Evolutionary conservation across 2,113 vertebrate species (phyloP).

Genomic region (Plecturocebus donacophilus): DNA sequence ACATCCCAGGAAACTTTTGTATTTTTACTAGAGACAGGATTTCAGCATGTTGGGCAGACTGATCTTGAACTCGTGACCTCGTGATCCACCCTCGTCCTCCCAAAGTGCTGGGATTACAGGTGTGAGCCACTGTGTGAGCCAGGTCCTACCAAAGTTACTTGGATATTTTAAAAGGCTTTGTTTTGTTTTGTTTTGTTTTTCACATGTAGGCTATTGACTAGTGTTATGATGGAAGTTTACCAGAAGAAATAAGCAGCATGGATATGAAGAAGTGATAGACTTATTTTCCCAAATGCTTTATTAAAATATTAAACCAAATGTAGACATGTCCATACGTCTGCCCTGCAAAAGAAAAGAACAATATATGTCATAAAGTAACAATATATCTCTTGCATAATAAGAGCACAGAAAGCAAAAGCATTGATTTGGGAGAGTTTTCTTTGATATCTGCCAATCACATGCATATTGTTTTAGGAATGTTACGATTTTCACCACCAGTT

Average conservation of each 20-base stretch:
- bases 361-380: background rate
- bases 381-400: background rate
- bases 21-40: no score
- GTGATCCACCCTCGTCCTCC: no score
- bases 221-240: background rate
- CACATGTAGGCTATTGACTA: background rate
- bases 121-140: no score
- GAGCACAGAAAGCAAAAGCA: background rate
- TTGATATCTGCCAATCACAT: background rate
- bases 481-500: background rate
- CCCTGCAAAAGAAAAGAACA: background rate
- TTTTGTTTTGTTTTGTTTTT: background rate
- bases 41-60: no score
- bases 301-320: slow-evolving; percentile 38
- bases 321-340: background rate
- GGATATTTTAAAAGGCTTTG: slow-evolving; percentile 5
- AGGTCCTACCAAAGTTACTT: background rate
- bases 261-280: background rate
- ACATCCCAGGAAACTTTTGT: no score
- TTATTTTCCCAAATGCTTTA: slow-evolving; percentile 4
- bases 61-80: no score
- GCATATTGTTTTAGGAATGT: background rate
- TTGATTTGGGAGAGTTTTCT: background rate
- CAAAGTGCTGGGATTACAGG: no score
- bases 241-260: background rate